phyloP scores from a whole-genome alignment of 2,113 vertebrate species.

The Syngnathus floridae region DNA sequence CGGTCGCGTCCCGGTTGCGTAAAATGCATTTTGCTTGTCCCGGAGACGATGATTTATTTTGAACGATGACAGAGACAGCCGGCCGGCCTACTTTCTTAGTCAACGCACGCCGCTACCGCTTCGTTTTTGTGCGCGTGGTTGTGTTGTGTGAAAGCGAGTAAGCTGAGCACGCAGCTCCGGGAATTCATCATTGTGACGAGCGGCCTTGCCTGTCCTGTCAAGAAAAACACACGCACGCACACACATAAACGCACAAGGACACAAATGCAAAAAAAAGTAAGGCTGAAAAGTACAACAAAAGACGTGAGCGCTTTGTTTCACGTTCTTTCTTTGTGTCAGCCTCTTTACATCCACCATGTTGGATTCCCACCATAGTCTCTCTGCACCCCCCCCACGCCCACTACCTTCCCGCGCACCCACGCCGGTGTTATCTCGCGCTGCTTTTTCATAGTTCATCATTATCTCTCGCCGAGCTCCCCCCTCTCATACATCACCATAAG shows the following conservation, averaged over 20 bases:
- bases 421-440: constrained; percentile 50
- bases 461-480: constrained; percentile 57
- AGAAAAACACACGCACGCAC: constrained; percentile 20
- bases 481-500: constrained; percentile 67
- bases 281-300: constrained; percentile 16
- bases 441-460: constrained; percentile 67
- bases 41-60: constrained; percentile 37
- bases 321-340: constrained; percentile 6
- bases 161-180: constrained; percentile 24
- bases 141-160: constrained; percentile 25
- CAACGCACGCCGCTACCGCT: constrained; percentile 17
- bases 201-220: constrained; percentile 33
- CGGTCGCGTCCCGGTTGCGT: constrained; percentile 28
- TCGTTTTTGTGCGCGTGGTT: background rate
- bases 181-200: constrained; percentile 46
- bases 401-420: constrained; percentile 6
- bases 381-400: background rate
- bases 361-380: background rate
- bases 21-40: constrained; percentile 16
- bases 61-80: constrained; percentile 32
- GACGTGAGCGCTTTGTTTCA: constrained; percentile 20
- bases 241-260: constrained; percentile 10
- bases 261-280: constrained; percentile 4
- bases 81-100: constrained; percentile 24
- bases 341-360: constrained; percentile 14